These are phyloP conservation scores for Nipponia nippon DNA, from an alignment of 2,113 vertebrate species.

Conservation along the genomic window DNA sequence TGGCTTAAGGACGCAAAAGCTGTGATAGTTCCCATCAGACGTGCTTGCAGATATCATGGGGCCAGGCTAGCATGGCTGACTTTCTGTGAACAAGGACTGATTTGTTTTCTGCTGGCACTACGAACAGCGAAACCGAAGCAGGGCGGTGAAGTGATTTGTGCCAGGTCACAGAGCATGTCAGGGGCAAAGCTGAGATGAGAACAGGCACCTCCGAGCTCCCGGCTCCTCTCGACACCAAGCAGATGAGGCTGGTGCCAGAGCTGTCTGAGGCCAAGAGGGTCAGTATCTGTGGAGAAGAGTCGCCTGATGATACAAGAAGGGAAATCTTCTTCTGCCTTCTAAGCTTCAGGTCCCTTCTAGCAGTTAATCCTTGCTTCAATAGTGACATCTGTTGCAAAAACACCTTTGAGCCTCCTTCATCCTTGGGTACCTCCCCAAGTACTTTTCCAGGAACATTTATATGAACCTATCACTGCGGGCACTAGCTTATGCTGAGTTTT, in stretches of 20 bases:
- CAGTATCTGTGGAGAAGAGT: background rate
- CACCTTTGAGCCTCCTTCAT: background rate
- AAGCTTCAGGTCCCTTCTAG: background rate
- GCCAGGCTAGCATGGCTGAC: background rate
- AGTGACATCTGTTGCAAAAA: background rate
- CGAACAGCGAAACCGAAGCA: background rate
- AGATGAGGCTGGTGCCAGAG: background rate
- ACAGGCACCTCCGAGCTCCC: background rate
- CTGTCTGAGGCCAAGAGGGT: background rate
- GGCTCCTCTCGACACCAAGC: background rate
- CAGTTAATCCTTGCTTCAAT: background rate
- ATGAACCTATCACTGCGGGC: background rate
- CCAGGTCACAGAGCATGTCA: background rate
- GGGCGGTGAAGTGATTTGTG: background rate
- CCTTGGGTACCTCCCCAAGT: background rate
- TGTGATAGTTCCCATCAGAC: background rate
- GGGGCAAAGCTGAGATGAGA: background rate
- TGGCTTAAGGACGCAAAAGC: background rate
- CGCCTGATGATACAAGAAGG: background rate
- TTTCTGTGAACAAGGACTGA: background rate
- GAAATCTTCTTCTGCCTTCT: background rate
- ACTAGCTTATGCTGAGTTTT: background rate
- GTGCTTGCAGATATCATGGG: background rate
- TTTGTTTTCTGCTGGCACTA: background rate
- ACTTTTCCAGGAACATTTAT: background rate